These are phyloP conservation scores for Pterostichus madidus DNA, from an alignment of 2,888 invertebrate species.

Conservation along the genomic window DNA sequence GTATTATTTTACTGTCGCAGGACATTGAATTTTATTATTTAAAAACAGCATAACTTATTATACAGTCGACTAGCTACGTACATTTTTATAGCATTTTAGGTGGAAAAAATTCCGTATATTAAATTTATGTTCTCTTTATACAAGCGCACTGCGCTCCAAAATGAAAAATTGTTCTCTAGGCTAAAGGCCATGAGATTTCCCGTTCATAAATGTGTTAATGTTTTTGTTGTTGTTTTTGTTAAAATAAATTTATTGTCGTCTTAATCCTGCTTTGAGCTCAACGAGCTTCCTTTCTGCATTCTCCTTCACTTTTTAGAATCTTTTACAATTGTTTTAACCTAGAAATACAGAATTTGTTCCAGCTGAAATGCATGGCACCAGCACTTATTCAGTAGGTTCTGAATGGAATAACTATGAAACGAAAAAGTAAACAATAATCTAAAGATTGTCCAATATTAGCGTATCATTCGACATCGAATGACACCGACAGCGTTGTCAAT, in stretches of 20 bases:
- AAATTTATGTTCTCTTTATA: conserved; percentile 37
- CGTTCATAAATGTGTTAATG: conserved; percentile 52
- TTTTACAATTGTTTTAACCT: background rate
- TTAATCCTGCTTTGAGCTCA: conserved; percentile 2
- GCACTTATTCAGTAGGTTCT: no score
- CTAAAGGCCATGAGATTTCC: conserved; percentile 27
- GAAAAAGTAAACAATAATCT: no score
- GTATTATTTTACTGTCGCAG: conserved; percentile 21
- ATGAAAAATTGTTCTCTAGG: conserved; percentile 18
- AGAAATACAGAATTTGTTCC: no score
- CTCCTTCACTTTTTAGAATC: background rate
- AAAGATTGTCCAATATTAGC: no score
- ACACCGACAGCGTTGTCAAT: no score
- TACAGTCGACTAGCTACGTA: background rate
- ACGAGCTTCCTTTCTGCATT: conserved; percentile 23
- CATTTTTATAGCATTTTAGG: conserved; percentile 18
- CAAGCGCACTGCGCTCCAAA: conserved; percentile 18
- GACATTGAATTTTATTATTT: conserved; percentile 38
- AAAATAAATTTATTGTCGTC: conserved; percentile 28
- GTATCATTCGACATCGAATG: no score
- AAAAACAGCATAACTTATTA: conserved; percentile 24
- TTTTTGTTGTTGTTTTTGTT: conserved; percentile 23
- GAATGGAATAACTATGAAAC: no score
- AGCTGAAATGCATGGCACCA: no score
- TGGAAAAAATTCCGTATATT: conserved; percentile 13